Percentiles rank a stretch among this genome's conserved stretches.
Evolutionary conservation across 37 sponge, comb jelly and placozoan species (phyloP).

Genomic region (Oscarella lobularis): DNA sequence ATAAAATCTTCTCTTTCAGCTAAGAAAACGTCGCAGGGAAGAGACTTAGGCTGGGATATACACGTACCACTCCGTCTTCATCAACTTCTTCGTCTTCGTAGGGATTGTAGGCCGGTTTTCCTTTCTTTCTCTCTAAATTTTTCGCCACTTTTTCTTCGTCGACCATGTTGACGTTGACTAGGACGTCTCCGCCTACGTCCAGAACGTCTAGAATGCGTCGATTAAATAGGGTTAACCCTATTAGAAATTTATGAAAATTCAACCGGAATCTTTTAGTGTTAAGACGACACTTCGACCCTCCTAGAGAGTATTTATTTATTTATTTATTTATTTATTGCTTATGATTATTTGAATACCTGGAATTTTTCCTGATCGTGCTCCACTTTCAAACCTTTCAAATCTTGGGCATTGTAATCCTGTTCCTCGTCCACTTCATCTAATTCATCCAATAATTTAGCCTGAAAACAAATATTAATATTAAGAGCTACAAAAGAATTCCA

Average conservation of each 20-base stretch:
- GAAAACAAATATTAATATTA: background rate
- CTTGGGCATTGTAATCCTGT: slow-evolving; percentile 20
- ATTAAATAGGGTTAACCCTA: background rate
- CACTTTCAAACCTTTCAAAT: slow-evolving; percentile 46
- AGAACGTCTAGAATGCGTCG: slow-evolving; percentile 29
- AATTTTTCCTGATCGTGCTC: slow-evolving; percentile 35
- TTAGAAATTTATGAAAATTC: background rate
- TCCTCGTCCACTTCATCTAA: background rate
- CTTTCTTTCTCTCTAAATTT: slow-evolving; percentile 57
- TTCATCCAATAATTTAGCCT: background rate
- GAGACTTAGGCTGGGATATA: background rate
- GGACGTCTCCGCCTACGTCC: slow-evolving; percentile 57
- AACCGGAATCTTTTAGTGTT: background rate
- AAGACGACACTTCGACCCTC: slow-evolving; percentile 27
- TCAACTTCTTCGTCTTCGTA: slow-evolving; percentile 65
- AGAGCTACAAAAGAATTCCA: background rate
- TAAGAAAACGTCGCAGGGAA: slow-evolving; percentile 2
- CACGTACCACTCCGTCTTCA: slow-evolving; percentile 16
- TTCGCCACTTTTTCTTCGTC: slow-evolving; percentile 56
- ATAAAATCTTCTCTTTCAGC: slow-evolving; percentile 32
- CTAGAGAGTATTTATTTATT: slow-evolving; percentile 18
- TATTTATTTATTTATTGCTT: too few species aligned
- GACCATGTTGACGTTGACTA: slow-evolving; percentile 68
- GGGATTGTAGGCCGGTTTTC: slow-evolving; percentile 50
- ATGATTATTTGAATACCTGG: background rate